Percentiles rank a stretch among this genome's conserved stretches.
These are phyloP conservation scores for Liasis olivaceus DNA, from an alignment of 2,797 vertebrate species.

Conservation along the genomic window DNA sequence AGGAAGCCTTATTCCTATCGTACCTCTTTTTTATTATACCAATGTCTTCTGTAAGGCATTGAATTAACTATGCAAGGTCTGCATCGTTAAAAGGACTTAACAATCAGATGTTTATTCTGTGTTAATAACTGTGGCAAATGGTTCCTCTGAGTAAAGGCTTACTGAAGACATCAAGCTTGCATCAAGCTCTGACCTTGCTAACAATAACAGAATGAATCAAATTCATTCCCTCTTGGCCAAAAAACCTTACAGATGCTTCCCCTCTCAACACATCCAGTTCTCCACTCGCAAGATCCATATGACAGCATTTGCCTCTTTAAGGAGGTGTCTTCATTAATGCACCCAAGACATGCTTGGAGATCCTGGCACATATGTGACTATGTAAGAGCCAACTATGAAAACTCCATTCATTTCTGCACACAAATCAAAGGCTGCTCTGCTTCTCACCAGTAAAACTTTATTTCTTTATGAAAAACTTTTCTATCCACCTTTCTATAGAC, in stretches of 20 bases:
- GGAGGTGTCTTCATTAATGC: background rate
- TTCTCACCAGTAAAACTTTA: constrained; percentile 41
- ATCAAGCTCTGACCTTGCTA: constrained; percentile 34
- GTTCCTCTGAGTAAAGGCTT: background rate
- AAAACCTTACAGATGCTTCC: constrained; percentile 33
- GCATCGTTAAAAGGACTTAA: background rate
- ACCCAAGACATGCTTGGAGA: constrained; percentile 3
- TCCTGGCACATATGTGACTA: background rate
- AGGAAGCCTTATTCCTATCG: background rate
- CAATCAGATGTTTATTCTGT: background rate
- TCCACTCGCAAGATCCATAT: constrained; percentile 8
- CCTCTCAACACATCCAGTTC: background rate
- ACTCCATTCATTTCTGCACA: constrained; percentile 1
- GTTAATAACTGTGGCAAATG: background rate
- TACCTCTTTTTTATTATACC: background rate
- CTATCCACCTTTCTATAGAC: background rate
- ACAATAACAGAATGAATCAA: constrained; percentile 44
- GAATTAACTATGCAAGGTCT: background rate
- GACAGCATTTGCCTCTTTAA: background rate
- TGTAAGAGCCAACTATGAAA: constrained; percentile 4
- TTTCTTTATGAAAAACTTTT: constrained; percentile 9
- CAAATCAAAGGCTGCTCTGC: constrained; percentile 33
- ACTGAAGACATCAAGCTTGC: background rate
- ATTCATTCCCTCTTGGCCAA: constrained; percentile 47
- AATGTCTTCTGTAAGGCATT: background rate